Evolutionary conservation across 1,140 invertebrate species (phyloP).

Genomic region (Cydia pomonella): DNA sequence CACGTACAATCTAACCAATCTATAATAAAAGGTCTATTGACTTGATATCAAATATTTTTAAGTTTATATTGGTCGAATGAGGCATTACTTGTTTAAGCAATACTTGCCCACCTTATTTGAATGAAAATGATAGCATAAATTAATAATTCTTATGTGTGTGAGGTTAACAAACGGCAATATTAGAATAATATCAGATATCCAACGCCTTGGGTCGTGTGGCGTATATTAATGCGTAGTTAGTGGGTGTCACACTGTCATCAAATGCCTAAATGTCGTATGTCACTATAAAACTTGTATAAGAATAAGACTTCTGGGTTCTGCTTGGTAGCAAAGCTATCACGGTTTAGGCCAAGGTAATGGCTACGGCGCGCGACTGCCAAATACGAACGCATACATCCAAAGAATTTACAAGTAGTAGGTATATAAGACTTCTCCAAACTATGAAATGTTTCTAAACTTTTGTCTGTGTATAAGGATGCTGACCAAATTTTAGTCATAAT

Average conservation of each 20-base stretch:
- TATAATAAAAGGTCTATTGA: too few species aligned
- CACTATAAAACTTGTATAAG: background rate
- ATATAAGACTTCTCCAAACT: background rate
- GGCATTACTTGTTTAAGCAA: background rate
- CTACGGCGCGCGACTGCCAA: background rate
- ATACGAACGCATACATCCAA: background rate
- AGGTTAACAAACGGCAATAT: slow-evolving; percentile 17
- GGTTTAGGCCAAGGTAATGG: slow-evolving; percentile 24
- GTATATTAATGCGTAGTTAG: slow-evolving; percentile 25
- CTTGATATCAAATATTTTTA: too few species aligned
- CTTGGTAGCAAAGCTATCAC: background rate
- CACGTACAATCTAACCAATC: too few species aligned
- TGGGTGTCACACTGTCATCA: slow-evolving; percentile 5
- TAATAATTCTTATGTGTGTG: background rate
- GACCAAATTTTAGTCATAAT: too few species aligned
- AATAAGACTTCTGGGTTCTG: background rate
- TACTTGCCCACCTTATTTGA: background rate
- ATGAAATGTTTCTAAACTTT: background rate
- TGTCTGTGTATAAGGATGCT: too few species aligned
- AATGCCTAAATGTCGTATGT: background rate
- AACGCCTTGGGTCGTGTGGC: slow-evolving; percentile 18
- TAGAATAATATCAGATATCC: slow-evolving; percentile 22
- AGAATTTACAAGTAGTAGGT: slow-evolving; percentile 13
- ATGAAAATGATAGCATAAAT: slow-evolving; percentile 4
- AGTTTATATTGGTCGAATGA: background rate